A percentile compares a stretch with the other conserved stretches of the same genome.
phyloP scores from a whole-genome alignment of 2,113 vertebrate genomes.

The Synchiropus splendidus region DNA sequence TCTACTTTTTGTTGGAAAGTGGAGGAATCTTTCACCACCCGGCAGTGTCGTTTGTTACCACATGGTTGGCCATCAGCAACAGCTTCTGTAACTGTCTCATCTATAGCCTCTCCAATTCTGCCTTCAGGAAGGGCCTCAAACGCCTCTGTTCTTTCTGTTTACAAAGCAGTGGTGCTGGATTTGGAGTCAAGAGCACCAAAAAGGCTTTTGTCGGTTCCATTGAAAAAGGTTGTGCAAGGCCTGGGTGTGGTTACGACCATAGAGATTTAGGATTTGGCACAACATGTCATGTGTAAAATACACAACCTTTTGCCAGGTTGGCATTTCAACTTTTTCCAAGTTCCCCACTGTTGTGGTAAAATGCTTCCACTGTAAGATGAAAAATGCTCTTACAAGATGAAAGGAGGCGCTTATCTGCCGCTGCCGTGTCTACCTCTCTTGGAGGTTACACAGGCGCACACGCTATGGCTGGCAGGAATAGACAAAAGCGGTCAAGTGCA shows the following conservation, averaged over 20 bases:
- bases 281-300: constrained; percentile 53
- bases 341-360: constrained; percentile 15
- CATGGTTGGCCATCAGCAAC: constrained; percentile 98
- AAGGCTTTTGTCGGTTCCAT: constrained; percentile 63
- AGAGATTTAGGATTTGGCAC: constrained; percentile 31
- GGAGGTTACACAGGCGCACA: constrained; percentile 19
- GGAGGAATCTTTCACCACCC: constrained; percentile 79
- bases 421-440: constrained; percentile 17
- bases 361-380: constrained; percentile 14
- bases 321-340: constrained; percentile 13
- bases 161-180: constrained; percentile 55
- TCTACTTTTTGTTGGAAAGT: constrained; percentile 95
- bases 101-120: constrained; percentile 97
- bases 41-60: constrained; percentile 86
- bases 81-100: constrained; percentile 99
- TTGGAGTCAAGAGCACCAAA: constrained; percentile 63
- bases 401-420: constrained; percentile 7
- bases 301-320: constrained; percentile 7
- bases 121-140: constrained; percentile 92
- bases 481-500: constrained; percentile 13
- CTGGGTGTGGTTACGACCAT: constrained; percentile 28
- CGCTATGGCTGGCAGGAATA: constrained; percentile 15
- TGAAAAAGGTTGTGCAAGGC: constrained; percentile 32
- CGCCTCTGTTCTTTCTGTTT: constrained; percentile 86
- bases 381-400: constrained; percentile 14